Conservation (phyloP, 2,113 vertebrate species). For the Leptobrachium leishanense region DNA sequence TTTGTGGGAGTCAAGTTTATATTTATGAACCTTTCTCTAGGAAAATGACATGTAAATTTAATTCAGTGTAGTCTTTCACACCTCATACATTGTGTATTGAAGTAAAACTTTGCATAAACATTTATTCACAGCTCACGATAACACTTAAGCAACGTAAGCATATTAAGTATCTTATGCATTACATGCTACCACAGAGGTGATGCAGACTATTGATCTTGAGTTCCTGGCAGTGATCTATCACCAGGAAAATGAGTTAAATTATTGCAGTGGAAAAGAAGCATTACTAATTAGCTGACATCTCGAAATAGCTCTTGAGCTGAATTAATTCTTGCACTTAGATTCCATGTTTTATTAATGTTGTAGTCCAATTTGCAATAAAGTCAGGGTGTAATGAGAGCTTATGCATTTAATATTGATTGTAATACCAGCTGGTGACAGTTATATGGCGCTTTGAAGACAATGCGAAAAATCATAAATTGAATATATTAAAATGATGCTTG, state of each 20-base stretch:
- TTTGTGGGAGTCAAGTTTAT: not conserved
- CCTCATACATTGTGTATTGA: slow-evolving; percentile 36
- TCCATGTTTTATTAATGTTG: slow-evolving; percentile 52
- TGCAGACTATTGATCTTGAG: slow-evolving; percentile 49
- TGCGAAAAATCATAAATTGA: slow-evolving; percentile 26
- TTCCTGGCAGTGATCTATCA: slow-evolving; percentile 56
- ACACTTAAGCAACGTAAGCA: slow-evolving; percentile 35
- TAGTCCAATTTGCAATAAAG: slow-evolving; percentile 49
- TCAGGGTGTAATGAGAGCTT: slow-evolving; percentile 35
- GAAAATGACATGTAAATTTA: slow-evolving; percentile 36
- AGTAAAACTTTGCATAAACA: slow-evolving; percentile 45
- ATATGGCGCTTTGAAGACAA: slow-evolving; percentile 31
- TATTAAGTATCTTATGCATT: slow-evolving; percentile 29
- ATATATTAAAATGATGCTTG: slow-evolving; percentile 16
- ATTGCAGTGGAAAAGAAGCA: slow-evolving; percentile 51
- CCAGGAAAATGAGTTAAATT: slow-evolving; percentile 49
- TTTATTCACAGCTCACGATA: slow-evolving; percentile 33
- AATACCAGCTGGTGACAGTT: slow-evolving; percentile 48
- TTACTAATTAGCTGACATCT: slow-evolving; percentile 57
- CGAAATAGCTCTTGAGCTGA: slow-evolving; percentile 55
- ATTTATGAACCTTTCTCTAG: not conserved
- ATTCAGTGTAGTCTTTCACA: slow-evolving; percentile 34
- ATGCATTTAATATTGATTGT: slow-evolving; percentile 44
- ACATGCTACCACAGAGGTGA: slow-evolving; percentile 31
- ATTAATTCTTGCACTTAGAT: slow-evolving; percentile 57